Evolutionary conservation across 2,888 invertebrate species (phyloP), one percentile per base, ranked within the genome.

Genomic region (Daptonema setosum): DNA sequence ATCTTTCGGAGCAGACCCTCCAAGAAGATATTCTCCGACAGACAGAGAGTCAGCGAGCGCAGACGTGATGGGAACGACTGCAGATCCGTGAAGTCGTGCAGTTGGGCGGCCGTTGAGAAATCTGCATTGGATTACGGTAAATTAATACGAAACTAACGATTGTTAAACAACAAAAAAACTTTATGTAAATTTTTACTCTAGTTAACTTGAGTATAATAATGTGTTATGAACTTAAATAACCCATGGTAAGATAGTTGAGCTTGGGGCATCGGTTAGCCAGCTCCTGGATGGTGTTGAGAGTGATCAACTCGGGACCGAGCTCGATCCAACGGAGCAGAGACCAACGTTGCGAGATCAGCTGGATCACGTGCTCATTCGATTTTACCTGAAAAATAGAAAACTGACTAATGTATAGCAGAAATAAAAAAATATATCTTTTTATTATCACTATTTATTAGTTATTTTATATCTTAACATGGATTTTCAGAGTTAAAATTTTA

Each of bases 1-100:
- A 97, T 97, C 75, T 97, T 91, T 63, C 97, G 76, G 88, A 99
- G 93, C 72, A 99, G 97, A 20, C 97, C 97, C 87, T 99, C 97
- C 85, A 99, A 87, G 76, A 99, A 99, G 74, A 99, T 99, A 62
- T 97, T 93, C 73, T 97, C 97, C 0, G 91, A 93, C 47, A 99
- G 77, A 64, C 97, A 99, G 68, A 99, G 86, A 72, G 87, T 88
- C 75, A 93, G 80, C 72, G 90, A 91, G 52, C 83, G 81, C 58
- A 99, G 76, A 72, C 95, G 91, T 14, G 95, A 91, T 1, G 97
- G 97, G 71, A 99, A 99, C 24, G 90, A 86, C 75, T 95, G 87
- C 79, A 99, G 83, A 73, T 99, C 97, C 59, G 90, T 93, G 78
- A 97, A 99, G 71, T 99, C 97, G 74, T 97, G 95, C 58, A 99